A percentile compares a stretch with the other conserved stretches of the same genome.
Evolutionary conservation across 1,140 invertebrate species (phyloP).

Genomic region (Hyles vespertilio): DNA sequence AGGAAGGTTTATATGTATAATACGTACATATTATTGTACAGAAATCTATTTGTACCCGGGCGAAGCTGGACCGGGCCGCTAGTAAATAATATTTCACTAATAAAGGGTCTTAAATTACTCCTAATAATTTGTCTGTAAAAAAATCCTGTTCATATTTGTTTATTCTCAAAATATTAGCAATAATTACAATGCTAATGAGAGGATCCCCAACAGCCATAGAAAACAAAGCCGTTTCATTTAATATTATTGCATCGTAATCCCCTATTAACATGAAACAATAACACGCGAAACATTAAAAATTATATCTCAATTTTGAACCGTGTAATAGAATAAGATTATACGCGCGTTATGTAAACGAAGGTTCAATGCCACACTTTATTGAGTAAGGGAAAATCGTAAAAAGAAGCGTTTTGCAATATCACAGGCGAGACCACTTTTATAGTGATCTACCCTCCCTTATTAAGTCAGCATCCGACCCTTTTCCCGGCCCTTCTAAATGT

Average conservation of each 20-base stretch:
- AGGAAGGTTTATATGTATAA: too few relatives aligned
- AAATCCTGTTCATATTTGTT: not conserved
- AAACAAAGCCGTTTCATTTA: not conserved
- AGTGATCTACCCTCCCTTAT: conserved; percentile 52
- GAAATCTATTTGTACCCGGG: too few relatives aligned
- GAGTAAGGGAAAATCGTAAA: conserved; percentile 40
- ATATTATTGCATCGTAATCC: not conserved
- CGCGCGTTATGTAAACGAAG: conserved; percentile 7
- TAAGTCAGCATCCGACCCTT: conserved; percentile 57
- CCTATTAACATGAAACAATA: not conserved
- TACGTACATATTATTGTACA: too few relatives aligned
- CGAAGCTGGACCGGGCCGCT: too few relatives aligned
- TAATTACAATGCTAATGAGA: conserved; percentile 5
- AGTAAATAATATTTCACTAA: too few relatives aligned
- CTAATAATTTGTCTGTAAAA: too few relatives aligned
- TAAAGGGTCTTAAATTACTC: too few relatives aligned
- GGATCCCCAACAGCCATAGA: not conserved
- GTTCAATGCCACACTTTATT: conserved; percentile 25
- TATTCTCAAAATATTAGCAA: not conserved
- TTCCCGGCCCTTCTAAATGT: conserved; percentile 37
- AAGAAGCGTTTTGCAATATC: conserved; percentile 42
- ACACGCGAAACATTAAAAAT: not conserved
- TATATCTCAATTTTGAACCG: not conserved
- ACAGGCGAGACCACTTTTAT: conserved; percentile 36
- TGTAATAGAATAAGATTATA: conserved; percentile 6